These are phyloP conservation scores for Lithobates sylvaticus DNA, from an alignment of 2,797 vertebrate genomes.

Conservation along the genomic window DNA sequence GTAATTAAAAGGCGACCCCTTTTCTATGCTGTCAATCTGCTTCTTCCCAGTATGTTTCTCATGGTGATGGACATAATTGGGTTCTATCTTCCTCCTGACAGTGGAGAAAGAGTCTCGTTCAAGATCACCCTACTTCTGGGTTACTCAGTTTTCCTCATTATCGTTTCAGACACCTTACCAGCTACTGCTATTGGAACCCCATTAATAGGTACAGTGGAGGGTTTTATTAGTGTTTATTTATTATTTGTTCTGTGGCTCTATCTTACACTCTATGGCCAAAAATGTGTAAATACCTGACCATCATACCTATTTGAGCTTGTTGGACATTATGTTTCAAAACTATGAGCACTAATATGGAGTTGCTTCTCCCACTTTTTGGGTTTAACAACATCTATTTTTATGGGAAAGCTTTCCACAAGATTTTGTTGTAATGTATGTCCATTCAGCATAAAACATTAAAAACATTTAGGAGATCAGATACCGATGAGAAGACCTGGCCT, in stretches of 20 bases:
- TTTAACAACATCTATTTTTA: too few relatives aligned
- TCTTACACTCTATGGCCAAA: neutral
- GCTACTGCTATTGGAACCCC: slow-evolving; percentile 95
- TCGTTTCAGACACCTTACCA: slow-evolving; percentile 93
- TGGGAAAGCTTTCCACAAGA: too few relatives aligned
- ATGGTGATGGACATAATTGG: slow-evolving; percentile 97
- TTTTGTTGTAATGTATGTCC: too few relatives aligned
- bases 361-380: neutral
- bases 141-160: slow-evolving; percentile 99
- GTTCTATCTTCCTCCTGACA: slow-evolving; percentile 95
- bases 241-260: neutral
- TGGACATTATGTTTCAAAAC: neutral
- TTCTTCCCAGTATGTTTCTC: slow-evolving; percentile 95
- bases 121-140: slow-evolving; percentile 96
- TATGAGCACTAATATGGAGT: neutral
- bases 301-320: neutral
- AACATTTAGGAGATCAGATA: neutral
- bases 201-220: slow-evolving; percentile 83
- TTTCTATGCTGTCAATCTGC: slow-evolving; percentile 92
- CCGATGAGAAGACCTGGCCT: neutral
- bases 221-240: neutral
- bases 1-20: slow-evolving; percentile 93
- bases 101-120: slow-evolving; percentile 96
- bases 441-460: too few relatives aligned
- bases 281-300: neutral